Percentiles rank a stretch among this genome's conserved stretches.
Conservation (phyloP, 2,888 invertebrate genomes). For the Cecidostiba fungosa region DNA sequence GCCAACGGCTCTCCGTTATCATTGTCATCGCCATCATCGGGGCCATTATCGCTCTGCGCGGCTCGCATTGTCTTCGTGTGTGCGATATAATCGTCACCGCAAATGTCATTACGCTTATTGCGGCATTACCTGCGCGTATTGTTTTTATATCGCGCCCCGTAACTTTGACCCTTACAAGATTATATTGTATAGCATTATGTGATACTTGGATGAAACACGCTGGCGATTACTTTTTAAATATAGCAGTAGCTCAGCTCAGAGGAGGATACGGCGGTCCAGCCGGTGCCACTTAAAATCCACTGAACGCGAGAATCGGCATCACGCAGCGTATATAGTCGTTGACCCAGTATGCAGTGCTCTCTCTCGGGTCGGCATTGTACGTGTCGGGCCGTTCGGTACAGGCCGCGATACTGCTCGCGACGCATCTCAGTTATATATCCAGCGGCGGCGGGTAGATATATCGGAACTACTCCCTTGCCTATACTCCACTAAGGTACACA, state of each 20-base stretch:
- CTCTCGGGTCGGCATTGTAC: neutral
- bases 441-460: constrained; percentile 21
- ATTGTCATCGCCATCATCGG: constrained; percentile 47
- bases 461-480: constrained; percentile 33
- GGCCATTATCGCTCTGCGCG: constrained; percentile 32
- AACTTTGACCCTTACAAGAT: too few species aligned
- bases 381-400: neutral
- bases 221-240: too few species aligned
- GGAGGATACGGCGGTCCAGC: too few species aligned
- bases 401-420: constrained; percentile 49
- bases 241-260: too few species aligned
- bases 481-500: constrained; percentile 11
- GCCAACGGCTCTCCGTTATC: constrained; percentile 23
- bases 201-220: too few species aligned
- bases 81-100: constrained; percentile 32
- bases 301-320: constrained; percentile 10
- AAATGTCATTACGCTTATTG: constrained; percentile 12
- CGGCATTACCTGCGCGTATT: neutral
- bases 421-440: constrained; percentile 55
- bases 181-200: too few species aligned
- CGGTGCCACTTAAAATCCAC: neutral
- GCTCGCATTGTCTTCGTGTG: neutral
- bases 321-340: neutral
- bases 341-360: constrained; percentile 40
- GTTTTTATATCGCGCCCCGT: neutral